Conservation (phyloP, 2,888 invertebrate genomes). For the Diarsia mendica region DNA sequence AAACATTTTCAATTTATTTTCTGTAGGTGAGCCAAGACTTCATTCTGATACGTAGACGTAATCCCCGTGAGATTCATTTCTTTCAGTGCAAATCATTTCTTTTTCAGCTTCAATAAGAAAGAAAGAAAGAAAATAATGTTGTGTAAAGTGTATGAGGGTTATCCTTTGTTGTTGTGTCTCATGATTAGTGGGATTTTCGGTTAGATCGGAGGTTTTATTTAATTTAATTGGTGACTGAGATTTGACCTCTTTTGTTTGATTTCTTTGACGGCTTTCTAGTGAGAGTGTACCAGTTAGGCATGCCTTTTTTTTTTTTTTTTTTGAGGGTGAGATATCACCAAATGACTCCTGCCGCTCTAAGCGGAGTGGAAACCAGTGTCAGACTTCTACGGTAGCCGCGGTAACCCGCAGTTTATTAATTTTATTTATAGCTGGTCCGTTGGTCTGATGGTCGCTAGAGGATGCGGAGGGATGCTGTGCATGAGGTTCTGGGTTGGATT, state of each 20-base stretch:
- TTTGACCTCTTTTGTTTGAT: not conserved
- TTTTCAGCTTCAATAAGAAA: slow-evolving; percentile 8
- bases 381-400: too few relatives aligned
- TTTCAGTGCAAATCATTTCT: not conserved
- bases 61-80: slow-evolving; percentile 15
- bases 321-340: too few relatives aligned
- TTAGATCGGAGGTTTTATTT: not conserved
- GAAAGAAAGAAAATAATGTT: slow-evolving; percentile 1
- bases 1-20: slow-evolving; percentile 41
- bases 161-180: not conserved
- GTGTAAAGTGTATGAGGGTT: not conserved
- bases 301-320: too few relatives aligned
- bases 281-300: too few relatives aligned
- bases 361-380: too few relatives aligned
- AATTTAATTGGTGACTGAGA: not conserved
- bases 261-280: not conserved
- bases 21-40: slow-evolving; percentile 25
- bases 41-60: slow-evolving; percentile 8
- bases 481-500: too few relatives aligned
- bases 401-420: too few relatives aligned
- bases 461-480: too few relatives aligned
- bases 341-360: too few relatives aligned
- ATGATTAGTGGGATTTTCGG: not conserved
- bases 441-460: too few relatives aligned
- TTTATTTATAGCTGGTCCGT: too few relatives aligned